Conservation (phyloP, 2,113 vertebrate species). For the Diglossa brunneiventris region DNA sequence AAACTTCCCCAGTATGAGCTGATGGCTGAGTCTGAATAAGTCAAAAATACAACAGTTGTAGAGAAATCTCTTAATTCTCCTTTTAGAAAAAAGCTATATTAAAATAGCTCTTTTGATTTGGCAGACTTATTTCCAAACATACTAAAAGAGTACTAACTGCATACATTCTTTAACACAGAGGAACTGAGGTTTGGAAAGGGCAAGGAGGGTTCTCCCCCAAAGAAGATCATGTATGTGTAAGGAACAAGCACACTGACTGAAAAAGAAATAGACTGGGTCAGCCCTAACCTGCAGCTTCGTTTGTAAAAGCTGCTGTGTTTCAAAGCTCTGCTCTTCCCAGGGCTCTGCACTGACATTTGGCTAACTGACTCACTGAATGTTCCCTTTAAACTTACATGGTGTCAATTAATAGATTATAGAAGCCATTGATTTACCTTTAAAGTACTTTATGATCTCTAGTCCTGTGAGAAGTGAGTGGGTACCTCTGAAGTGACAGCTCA, state of each 20-base stretch:
- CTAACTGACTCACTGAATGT: neutral
- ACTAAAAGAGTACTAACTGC: neutral
- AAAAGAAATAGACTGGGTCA: neutral
- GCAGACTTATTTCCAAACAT: neutral
- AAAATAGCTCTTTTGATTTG: neutral
- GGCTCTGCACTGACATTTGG: neutral
- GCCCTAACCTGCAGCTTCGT: neutral
- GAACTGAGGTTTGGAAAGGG: neutral
- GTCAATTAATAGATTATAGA: neutral
- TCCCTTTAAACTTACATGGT: neutral
- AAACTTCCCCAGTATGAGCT: neutral
- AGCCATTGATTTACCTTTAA: slow-evolving; percentile 9
- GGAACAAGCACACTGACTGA: neutral
- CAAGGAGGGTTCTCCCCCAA: neutral
- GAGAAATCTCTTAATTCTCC: neutral
- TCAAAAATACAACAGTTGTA: neutral
- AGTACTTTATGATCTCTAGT: neutral
- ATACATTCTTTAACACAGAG: neutral
- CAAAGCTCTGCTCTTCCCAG: neutral
- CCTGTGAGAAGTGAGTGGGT: neutral
- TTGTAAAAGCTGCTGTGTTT: neutral
- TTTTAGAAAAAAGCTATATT: neutral
- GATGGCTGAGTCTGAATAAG: neutral
- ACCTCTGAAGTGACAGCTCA: neutral
- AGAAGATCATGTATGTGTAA: neutral